A percentile compares a stretch with the other conserved stretches of the same genome.
Evolutionary conservation across 2,113 vertebrate genomes (phyloP).

Genomic region (Bubo scandiacus): DNA sequence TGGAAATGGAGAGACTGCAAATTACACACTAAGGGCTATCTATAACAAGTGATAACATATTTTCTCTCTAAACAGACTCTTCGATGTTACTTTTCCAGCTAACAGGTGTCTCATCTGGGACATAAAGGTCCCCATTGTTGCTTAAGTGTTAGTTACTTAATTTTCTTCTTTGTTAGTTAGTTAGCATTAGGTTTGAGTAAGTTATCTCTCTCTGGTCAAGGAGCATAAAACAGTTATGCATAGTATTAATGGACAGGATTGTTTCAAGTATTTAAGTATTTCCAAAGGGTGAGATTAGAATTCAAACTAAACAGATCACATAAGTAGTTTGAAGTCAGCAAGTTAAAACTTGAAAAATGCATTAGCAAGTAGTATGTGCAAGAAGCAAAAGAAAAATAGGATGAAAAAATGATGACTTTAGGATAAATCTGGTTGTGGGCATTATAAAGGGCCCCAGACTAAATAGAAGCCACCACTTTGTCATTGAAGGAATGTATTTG

Average conservation of each 20-base stretch:
- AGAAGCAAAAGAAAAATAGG: not conserved
- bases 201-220: not conserved
- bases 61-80: not conserved
- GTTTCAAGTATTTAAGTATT: not conserved
- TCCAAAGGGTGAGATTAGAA: not conserved
- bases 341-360: not conserved
- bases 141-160: not conserved
- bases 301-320: not conserved
- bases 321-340: not conserved
- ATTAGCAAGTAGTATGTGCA: not conserved
- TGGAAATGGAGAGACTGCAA: not conserved
- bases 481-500: not conserved
- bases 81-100: not conserved
- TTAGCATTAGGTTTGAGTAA: not conserved
- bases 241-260: not conserved
- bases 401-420: not conserved
- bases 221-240: not conserved
- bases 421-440: not conserved
- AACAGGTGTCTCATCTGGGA: not conserved
- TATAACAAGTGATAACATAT: not conserved
- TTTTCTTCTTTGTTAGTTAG: not conserved
- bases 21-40: not conserved
- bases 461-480: not conserved
- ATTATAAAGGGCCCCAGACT: not conserved
- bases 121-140: not conserved